Percentiles rank a stretch among this genome's conserved stretches.
phyloP scores from a whole-genome alignment of 2,797 vertebrate species.

The Parambassis ranga region DNA sequence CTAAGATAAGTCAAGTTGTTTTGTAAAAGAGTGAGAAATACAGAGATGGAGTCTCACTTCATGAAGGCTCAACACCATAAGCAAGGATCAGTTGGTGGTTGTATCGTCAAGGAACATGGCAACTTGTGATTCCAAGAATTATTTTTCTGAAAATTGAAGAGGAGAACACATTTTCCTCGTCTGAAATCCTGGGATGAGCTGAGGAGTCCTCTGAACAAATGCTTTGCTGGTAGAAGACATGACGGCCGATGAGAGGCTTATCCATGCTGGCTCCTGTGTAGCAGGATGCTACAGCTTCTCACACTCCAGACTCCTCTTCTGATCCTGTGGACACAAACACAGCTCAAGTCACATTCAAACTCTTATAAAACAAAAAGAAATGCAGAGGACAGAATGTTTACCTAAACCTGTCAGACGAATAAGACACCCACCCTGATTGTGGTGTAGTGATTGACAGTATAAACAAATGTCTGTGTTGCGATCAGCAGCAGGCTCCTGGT shows the following conservation, averaged over 20 bases:
- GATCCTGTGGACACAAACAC: slow-evolving; percentile 81
- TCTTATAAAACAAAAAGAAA: neutral
- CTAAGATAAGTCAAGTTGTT: slow-evolving; percentile 56
- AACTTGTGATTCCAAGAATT: slow-evolving; percentile 37
- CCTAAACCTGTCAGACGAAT: no score
- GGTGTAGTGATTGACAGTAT: slow-evolving; percentile 84
- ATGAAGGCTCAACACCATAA: slow-evolving; percentile 44
- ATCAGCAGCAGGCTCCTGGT: slow-evolving; percentile 64
- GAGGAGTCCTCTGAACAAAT: slow-evolving; percentile 38
- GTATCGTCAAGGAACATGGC: slow-evolving; percentile 51
- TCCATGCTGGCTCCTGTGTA: slow-evolving; percentile 80
- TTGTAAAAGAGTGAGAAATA: slow-evolving; percentile 27
- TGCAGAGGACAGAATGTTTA: neutral
- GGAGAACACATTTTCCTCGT: slow-evolving; percentile 37
- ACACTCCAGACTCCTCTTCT: slow-evolving; percentile 88
- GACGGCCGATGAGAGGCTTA: slow-evolving; percentile 63
- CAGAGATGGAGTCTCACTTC: slow-evolving; percentile 58
- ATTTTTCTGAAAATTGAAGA: slow-evolving; percentile 44
- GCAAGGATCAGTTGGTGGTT: slow-evolving; percentile 49
- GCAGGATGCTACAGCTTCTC: slow-evolving; percentile 81
- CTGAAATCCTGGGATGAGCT: slow-evolving; percentile 34
- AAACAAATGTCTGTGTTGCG: slow-evolving; percentile 79
- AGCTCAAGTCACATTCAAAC: slow-evolving; percentile 28
- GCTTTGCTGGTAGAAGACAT: slow-evolving; percentile 57
- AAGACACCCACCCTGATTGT: slow-evolving; percentile 87